Evolutionary conservation across 2,113 vertebrate species (phyloP), one percentile per base, ranked within the genome.

Genomic region (Notiomystis cincta): DNA sequence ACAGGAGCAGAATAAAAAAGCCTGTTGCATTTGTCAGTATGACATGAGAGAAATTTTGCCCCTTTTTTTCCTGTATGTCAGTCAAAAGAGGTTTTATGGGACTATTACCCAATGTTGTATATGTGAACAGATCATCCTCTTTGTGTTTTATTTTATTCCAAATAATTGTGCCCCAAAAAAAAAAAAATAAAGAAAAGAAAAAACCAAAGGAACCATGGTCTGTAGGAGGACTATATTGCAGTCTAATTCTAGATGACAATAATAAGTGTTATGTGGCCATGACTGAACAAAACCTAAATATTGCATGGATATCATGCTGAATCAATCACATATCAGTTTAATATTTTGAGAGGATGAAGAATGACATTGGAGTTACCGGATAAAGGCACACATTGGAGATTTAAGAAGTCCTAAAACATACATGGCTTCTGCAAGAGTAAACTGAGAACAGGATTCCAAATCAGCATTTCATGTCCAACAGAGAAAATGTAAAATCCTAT

Each of bases 231-330:
- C 17, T 42, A 33, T 53, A 65, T 14, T 82, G 11, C 27, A 22
- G 15, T 72, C 21, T 31, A 66, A 42, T 56, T 72, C 60, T 64
- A 73, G 38, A 50, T 27, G 19, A 61, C 51, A 71, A 28, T 38
- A 56, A 8, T n/a, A 37, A 87, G 51, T 7, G 0, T 42, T 57
- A 61, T 3, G 14, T 53, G 23, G 38, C 25, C 3, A 38, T 33
- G 17, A 51, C 27, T 64, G 31, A 86, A 83, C 86, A 89, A 80
- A 96, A 82, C 7, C 15, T 58, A 79, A 91, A 78, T 53, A n/a
- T 17, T 56, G 51, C 54, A 80, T n/a, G n/a, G 24, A 37, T 50
- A 76, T 33, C 33, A 81, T 33, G 64, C 38, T 75, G 69, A 61
- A 76, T 50, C 30, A 71, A 87, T 70, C 24, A 62, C 24, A 14